Evolutionary conservation across 2,797 vertebrate genomes (phyloP), one percentile per base, ranked within the genome.

Genomic region (Enteromius trimaculatus): DNA sequence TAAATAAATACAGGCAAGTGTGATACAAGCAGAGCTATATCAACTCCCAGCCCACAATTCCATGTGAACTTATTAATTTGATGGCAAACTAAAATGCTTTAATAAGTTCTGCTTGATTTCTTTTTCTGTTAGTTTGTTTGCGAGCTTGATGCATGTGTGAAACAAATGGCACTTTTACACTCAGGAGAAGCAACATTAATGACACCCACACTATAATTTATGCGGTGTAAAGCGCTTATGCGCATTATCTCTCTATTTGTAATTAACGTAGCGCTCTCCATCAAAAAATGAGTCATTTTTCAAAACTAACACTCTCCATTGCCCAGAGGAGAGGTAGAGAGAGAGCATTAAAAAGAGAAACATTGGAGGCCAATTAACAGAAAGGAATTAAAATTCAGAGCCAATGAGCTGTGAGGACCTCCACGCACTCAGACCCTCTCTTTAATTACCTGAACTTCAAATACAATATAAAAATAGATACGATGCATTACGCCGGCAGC

Each of bases 321-420:
- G 86, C 85, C 91, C 89, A 80, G 51, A 88, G 74, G 77, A 86
- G 89, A 91, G 87, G 86, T 85, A 60, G 81, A 77, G 60, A 51
- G 66, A 77, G 83, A 26, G 81, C 68, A 80, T 76, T 42, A 84
- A 68, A 58, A 21, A 79, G 37, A 88, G 90, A 93, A 92, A 90
- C 87, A 93, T 94, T 89, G 87, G 88, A 90, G 82, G 93, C 91
- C 93, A 96, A 97, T 97, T 98, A 98, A 97, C 94, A 93, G 90
- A 88, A 92, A 94, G 91, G 95, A 94, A 95, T 96, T 95, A 96
- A 93, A 77, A 96, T 94, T 93, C 94, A 91, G 94, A 97, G 93
- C 94, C 97, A 97, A 97, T 96, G 96, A 96, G 95, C 94, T 98
- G 95, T 95, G 95, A 93, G 95, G 94, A 90, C 89, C 92, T 94